These are phyloP conservation scores for Celastrina argiolus DNA, from an alignment of 2,888 invertebrate species.

Conservation along the genomic window DNA sequence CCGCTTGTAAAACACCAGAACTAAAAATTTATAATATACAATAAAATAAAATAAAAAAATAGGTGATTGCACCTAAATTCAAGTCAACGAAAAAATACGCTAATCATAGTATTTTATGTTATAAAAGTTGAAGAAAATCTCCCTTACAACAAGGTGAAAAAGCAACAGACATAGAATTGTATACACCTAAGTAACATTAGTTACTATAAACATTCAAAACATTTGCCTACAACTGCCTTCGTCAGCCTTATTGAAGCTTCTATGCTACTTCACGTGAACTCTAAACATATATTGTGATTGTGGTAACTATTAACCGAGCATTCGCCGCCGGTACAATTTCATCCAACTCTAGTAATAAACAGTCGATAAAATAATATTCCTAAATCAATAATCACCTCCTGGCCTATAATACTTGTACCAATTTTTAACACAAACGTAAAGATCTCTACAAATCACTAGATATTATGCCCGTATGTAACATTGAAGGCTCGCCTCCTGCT, in stretches of 20 bases:
- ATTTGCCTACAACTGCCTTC: slow-evolving; percentile 12
- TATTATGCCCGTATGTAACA: slow-evolving; percentile 13
- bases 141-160: background rate
- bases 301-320: slow-evolving; percentile 41
- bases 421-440: background rate
- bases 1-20: background rate
- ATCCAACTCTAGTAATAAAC: background rate
- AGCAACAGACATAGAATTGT: background rate
- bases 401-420: slow-evolving; percentile 20
- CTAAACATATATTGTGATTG: slow-evolving; percentile 30
- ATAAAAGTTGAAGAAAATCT: background rate
- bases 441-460: slow-evolving; percentile 17
- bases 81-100: background rate
- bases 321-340: background rate
- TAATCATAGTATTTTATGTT: background rate
- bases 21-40: background rate
- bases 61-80: background rate
- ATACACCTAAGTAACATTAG: slow-evolving; percentile 1
- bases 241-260: slow-evolving; percentile 21
- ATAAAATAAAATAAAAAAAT: no score
- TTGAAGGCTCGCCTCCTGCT: no score
- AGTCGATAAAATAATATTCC: background rate
- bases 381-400: slow-evolving; percentile 1
- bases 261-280: slow-evolving; percentile 22
- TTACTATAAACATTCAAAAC: slow-evolving; percentile 14